Conservation (phyloP, 2,113 vertebrate genomes). For the Melospiza melodia region DNA sequence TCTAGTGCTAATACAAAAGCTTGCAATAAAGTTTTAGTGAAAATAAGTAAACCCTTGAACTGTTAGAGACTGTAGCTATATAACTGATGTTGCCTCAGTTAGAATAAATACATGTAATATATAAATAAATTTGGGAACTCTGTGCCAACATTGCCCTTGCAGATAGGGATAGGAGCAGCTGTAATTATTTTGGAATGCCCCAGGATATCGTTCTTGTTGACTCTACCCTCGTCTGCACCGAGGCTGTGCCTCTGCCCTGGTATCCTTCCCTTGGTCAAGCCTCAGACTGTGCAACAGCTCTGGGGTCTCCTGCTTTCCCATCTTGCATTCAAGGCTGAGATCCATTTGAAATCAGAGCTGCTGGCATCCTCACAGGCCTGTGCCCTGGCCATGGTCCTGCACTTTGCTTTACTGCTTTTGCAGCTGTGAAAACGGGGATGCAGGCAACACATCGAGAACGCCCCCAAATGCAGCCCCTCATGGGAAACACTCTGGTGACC, state of each 20-base stretch:
- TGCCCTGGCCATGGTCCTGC: background rate
- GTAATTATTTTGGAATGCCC: background rate
- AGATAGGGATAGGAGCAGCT: background rate
- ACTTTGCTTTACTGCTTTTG: background rate
- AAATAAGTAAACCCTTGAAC: background rate
- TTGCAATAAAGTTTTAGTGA: background rate
- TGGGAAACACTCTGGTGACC: background rate
- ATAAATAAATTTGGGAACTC: background rate
- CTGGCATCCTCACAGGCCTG: background rate
- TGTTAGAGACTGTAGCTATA: background rate
- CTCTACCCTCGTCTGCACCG: rapidly evolving
- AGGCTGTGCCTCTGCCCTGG: background rate
- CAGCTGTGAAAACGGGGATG: background rate
- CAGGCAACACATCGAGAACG: background rate
- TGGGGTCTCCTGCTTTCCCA: background rate
- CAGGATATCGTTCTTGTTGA: background rate
- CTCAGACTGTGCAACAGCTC: rapidly evolving
- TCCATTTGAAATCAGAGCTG: background rate
- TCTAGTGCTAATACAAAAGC: background rate
- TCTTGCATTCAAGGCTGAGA: background rate
- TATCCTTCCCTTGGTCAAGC: background rate
- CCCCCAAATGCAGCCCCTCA: rapidly evolving
- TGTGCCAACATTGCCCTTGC: background rate
- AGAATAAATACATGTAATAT: background rate
- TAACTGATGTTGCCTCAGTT: background rate